These are phyloP conservation scores for Cygnus atratus DNA, from an alignment of 2,113 vertebrate genomes.

Conservation along the genomic window DNA sequence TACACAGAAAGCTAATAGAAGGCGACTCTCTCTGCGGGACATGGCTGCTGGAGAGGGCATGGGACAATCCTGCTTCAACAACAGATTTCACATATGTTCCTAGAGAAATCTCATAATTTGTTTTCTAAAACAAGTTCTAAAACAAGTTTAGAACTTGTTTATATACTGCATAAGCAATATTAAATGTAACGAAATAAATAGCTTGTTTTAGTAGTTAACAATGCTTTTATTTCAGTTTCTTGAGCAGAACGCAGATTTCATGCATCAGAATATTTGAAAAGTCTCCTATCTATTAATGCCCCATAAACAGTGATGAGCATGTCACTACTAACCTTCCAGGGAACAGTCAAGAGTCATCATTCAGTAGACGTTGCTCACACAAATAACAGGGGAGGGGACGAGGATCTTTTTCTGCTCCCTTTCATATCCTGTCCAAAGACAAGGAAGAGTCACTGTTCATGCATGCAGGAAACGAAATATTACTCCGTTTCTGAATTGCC, in stretches of 20 bases:
- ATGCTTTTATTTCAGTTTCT: background rate
- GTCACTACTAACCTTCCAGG: background rate
- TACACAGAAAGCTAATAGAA: background rate
- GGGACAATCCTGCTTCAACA: background rate
- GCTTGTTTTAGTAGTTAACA: background rate
- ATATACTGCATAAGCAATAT: background rate
- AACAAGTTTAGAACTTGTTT: background rate
- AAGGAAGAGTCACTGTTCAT: background rate
- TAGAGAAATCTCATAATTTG: background rate
- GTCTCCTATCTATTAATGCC: background rate
- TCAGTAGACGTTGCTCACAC: background rate
- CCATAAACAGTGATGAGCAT: background rate
- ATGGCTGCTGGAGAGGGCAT: fast-evolving
- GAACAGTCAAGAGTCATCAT: background rate
- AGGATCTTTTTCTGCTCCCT: background rate
- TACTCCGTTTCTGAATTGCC: background rate
- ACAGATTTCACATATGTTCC: background rate
- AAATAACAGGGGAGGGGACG: background rate
- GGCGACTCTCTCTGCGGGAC: background rate
- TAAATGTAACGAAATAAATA: background rate
- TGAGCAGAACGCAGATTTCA: background rate
- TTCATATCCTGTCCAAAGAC: background rate
- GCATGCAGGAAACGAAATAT: background rate
- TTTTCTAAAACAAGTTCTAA: background rate
- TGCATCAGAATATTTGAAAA: background rate